These are phyloP conservation scores for Plotosus lineatus DNA, from an alignment of 2,113 vertebrate species.

Conservation along the genomic window DNA sequence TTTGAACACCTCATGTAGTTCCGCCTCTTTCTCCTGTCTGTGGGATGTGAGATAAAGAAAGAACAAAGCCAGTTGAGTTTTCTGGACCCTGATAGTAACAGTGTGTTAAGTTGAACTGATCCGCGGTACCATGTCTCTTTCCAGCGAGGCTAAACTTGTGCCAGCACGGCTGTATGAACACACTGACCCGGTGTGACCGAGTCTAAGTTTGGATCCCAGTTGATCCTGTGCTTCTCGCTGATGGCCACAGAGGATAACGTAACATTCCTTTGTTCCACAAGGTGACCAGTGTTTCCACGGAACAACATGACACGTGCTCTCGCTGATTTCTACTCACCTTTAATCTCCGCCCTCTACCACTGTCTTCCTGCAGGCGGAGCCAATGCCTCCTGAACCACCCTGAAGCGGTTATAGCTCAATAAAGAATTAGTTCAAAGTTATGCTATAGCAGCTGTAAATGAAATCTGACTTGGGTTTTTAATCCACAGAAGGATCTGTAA, in stretches of 20 bases:
- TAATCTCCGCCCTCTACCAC: constrained; percentile 14
- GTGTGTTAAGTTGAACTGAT: background rate
- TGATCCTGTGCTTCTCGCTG: constrained; percentile 20
- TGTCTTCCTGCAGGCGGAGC: background rate
- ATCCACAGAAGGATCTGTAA: no score
- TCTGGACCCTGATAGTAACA: background rate
- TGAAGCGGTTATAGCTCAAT: no score
- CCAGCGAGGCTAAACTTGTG: constrained; percentile 5
- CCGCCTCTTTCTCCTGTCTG: background rate
- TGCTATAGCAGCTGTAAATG: no score
- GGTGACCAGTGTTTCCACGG: constrained; percentile 37
- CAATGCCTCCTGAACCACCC: background rate
- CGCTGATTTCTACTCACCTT: constrained; percentile 33
- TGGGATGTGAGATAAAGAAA: background rate
- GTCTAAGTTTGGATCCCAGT: constrained; percentile 29
- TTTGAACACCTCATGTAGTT: background rate
- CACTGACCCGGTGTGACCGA: background rate
- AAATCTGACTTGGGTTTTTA: no score
- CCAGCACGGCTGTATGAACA: constrained; percentile 13
- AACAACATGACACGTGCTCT: background rate
- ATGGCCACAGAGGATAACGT: background rate
- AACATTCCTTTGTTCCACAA: constrained; percentile 28
- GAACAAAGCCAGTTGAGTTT: background rate
- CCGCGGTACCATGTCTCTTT: background rate
- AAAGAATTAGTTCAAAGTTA: no score